These are phyloP conservation scores for Drosophila seguyi DNA, from an alignment of 1,140 invertebrate species.

Conservation along the genomic window DNA sequence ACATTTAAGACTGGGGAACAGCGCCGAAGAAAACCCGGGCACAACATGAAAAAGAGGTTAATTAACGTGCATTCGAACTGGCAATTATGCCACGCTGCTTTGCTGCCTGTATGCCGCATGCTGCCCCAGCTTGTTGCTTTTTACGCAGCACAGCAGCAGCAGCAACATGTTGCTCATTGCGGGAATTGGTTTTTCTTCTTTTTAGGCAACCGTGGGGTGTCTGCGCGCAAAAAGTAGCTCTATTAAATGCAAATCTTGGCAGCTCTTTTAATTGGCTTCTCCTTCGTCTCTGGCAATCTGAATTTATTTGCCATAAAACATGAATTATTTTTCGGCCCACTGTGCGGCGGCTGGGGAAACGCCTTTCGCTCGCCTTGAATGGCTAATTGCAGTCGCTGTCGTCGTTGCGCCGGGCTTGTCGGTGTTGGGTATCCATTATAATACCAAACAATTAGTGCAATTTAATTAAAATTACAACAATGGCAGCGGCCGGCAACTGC, in stretches of 20 bases:
- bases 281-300: constrained; percentile 32
- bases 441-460: constrained; percentile 78
- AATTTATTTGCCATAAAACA: constrained; percentile 62
- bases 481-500: constrained; percentile 41
- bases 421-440: constrained; percentile 71
- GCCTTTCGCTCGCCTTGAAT: constrained; percentile 65
- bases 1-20: constrained; percentile 65
- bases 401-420: constrained; percentile 8
- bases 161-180: constrained; percentile 57
- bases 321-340: constrained; percentile 61
- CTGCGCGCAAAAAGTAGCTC: constrained; percentile 42
- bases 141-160: constrained; percentile 38
- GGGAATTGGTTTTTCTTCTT: constrained; percentile 37
- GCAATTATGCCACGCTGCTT: constrained; percentile 78
- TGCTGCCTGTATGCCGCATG: constrained; percentile 24
- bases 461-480: constrained; percentile 77
- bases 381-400: constrained; percentile 64
- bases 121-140: constrained; percentile 35
- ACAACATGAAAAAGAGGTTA: constrained; percentile 81
- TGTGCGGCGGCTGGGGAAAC: constrained; percentile 36
- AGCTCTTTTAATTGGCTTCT: constrained; percentile 68
- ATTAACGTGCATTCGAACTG: constrained; percentile 83
- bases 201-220: constrained; percentile 46
- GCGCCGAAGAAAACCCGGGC: constrained; percentile 44
- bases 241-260: constrained; percentile 77